These are phyloP conservation scores for Formica exsecta DNA, from an alignment of 1,140 invertebrate genomes.

Conservation along the genomic window DNA sequence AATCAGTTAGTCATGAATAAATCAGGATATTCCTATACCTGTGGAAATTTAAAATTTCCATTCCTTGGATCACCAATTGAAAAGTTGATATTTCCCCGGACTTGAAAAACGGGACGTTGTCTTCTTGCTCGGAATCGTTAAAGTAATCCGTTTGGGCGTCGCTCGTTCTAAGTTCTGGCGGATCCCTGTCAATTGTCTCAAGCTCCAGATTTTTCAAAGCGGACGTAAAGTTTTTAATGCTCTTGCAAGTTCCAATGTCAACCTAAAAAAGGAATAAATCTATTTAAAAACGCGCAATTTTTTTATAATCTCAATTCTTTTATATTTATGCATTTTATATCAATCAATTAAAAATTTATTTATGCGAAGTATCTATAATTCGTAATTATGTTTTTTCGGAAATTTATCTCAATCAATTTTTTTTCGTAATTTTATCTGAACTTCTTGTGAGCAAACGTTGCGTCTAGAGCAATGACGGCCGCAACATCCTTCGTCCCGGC, in stretches of 20 bases:
- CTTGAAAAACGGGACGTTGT: constrained; percentile 66
- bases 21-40: constrained; percentile 71
- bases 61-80: constrained; percentile 76
- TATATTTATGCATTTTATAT: background rate
- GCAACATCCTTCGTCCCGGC: constrained; percentile 73
- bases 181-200: constrained; percentile 66
- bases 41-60: constrained; percentile 83
- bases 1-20: background rate
- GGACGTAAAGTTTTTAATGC: constrained; percentile 70
- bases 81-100: constrained; percentile 80
- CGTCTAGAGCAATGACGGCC: constrained; percentile 60
- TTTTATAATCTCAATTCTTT: background rate
- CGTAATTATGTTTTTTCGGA: background rate
- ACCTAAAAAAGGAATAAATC: constrained; percentile 22
- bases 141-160: constrained; percentile 77
- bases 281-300: background rate
- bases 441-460: constrained; percentile 67
- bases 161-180: constrained; percentile 68
- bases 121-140: constrained; percentile 67
- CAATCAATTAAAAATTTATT: background rate
- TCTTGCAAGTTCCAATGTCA: constrained; percentile 62
- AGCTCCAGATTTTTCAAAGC: constrained; percentile 76
- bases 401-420: background rate
- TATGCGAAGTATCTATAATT: background rate
- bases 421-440: constrained; percentile 60